These are phyloP conservation scores for Anolis apletophallus DNA, from an alignment of 2,797 vertebrate genomes.

Conservation along the genomic window DNA sequence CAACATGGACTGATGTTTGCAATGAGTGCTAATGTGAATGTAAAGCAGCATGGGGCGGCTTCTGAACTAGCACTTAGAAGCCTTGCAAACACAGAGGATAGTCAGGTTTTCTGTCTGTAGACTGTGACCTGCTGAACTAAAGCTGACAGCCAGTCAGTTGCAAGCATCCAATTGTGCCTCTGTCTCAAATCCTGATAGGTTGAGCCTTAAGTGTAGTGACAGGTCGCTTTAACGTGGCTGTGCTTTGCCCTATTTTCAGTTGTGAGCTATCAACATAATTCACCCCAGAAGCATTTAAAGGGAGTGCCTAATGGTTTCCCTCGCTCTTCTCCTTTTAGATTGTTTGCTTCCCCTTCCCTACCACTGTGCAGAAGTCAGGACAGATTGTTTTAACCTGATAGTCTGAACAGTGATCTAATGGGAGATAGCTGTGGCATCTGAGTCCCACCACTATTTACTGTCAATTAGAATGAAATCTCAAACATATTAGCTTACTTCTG, in stretches of 20 bases:
- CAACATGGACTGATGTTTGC: not conserved
- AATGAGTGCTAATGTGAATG: conserved; percentile 9
- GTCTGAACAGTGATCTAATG: conserved; percentile 82
- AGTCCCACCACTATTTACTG: conserved; percentile 78
- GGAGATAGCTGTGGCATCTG: conserved; percentile 78
- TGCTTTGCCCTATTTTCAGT: conserved; percentile 69
- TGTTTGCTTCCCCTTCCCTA: conserved; percentile 31
- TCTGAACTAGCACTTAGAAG: conserved; percentile 19
- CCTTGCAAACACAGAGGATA: conserved; percentile 25
- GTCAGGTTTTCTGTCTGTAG: conserved; percentile 49
- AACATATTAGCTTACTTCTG: conserved; percentile 75
- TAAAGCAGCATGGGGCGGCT: conserved; percentile 24
- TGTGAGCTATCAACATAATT: conserved; percentile 76
- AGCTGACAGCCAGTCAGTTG: conserved; percentile 78
- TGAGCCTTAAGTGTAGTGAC: conserved; percentile 69
- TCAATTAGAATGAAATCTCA: conserved; percentile 80
- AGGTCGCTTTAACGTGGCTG: conserved; percentile 63
- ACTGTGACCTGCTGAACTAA: conserved; percentile 81
- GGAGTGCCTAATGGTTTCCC: conserved; percentile 66
- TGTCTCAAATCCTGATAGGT: conserved; percentile 57
- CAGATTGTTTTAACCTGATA: conserved; percentile 80
- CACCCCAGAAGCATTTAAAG: conserved; percentile 73
- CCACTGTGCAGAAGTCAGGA: conserved; percentile 76
- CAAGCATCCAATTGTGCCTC: conserved; percentile 63
- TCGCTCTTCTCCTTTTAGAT: conserved; percentile 58